Base-by-base conservation (phyloP, 2,113 vertebrate genomes). In the Rhineura floridana region DNA sequence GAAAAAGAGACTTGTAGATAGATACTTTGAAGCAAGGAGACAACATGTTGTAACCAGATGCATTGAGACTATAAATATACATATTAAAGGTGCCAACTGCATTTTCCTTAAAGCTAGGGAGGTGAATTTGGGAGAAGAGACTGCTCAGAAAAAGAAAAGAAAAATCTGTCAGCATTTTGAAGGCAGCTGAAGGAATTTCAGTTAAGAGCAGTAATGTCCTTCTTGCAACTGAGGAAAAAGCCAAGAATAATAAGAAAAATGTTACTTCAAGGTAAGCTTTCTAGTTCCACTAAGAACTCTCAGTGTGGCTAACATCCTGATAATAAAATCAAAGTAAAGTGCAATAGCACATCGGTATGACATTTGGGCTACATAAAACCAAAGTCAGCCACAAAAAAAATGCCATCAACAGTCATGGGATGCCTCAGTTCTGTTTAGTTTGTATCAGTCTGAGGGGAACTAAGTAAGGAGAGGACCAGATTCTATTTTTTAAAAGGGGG, bases 1-100 rank as follows among this genome's bases (percentile, higher is more conserved):
- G 90, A 78, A 59, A 90, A 86, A 62, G 4, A 91, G 63, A 36
- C 36, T 78, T 78, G 55, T 59, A 59, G 59, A 23, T 86, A 39
- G 42, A 48, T 80, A 80, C 48, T 79, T 78, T 10, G 4, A 19
- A 52, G 36, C 48, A 75, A 30, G 28, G 52, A 62, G 25, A 76
- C 52, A 85, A 25, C 19, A 72, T 72, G 65, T 59, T 59, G 36
- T 50, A 87, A 81, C 46, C 46, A 81, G 78, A 65, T 87, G 65
- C 78, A 21, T 23, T 11, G 13, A 81, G 78, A n/a, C 65, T 81
- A 46, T 72, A 87, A 81, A 87, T 81, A 87, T 59, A 87, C 2
- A 67, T 86, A 87, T 59, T 87, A 44, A 81, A 46, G 28, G 81
- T 81, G 65, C 78, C 65, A 67, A 42, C 19, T 87, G 86, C 39